Conservation (phyloP, 2,113 vertebrate species). For the Ptychochromis oligacanthus region DNA sequence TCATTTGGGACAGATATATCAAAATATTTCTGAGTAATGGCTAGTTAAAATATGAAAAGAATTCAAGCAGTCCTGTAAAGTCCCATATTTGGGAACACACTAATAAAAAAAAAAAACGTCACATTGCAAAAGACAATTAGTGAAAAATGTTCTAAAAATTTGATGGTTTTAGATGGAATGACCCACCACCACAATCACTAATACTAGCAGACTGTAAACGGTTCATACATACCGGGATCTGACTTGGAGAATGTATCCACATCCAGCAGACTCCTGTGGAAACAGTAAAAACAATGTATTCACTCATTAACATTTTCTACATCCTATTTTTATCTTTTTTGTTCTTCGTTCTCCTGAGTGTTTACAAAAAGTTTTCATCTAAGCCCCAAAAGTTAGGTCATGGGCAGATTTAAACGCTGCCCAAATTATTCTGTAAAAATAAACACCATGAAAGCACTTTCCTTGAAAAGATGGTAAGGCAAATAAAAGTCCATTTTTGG, state of each 20-base stretch:
- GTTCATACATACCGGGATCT: constrained; percentile 87
- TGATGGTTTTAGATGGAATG: too few relatives aligned
- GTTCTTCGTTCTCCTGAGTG: not conserved
- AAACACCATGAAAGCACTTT: not conserved
- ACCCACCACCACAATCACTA: not conserved
- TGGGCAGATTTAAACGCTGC: constrained; percentile 12
- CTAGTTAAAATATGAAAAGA: too few relatives aligned
- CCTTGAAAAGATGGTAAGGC: not conserved
- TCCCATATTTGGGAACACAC: too few relatives aligned
- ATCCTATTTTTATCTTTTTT: constrained; percentile 3
- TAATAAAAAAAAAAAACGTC: too few relatives aligned
- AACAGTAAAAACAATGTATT: constrained; percentile 35
- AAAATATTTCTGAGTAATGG: too few relatives aligned
- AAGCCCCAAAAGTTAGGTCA: constrained; percentile 15
- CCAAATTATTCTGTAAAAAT: constrained; percentile 1
- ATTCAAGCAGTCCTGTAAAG: too few relatives aligned
- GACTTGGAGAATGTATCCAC: constrained; percentile 98
- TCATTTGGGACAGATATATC: too few relatives aligned
- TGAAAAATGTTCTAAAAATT: too few relatives aligned
- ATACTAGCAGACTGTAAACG: not conserved
- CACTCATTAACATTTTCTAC: constrained; percentile 3
- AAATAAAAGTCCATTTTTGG: not conserved
- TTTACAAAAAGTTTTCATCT: not conserved
- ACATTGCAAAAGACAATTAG: too few relatives aligned
- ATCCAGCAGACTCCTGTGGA: constrained; percentile 89